Base-by-base conservation (phyloP, 2,888 invertebrate species). In the Nomada goodeniana region DNA sequence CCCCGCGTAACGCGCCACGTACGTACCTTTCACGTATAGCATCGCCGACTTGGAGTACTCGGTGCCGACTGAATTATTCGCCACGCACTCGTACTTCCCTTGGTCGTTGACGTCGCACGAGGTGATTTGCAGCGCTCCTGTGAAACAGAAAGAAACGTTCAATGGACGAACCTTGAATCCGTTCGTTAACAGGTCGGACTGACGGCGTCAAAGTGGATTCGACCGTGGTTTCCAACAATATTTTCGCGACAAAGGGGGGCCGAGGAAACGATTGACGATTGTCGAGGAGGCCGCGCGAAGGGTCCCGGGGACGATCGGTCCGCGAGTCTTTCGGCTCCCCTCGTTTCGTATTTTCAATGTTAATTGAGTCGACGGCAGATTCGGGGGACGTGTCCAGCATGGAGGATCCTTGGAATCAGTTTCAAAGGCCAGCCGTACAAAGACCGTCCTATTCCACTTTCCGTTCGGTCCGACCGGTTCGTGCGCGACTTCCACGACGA, bases 41-140 rank as follows among this genome's bases (percentile, higher is more conserved):
- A 96, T 96, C 36, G 98, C 98, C 52, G 97, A 96, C 92, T 97
- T 98, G 0, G 99, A 98, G 94, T 98, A 98, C 93, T 98, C 98
- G 0, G 98, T 98, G 75, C 99, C 99, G 78, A 98, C 96, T 4
- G 97, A 95, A 94, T 99, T 99, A 93, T 98, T 98, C 0, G 98
- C 98, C 61, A 98, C 98, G 94, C 99, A 99, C 94, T 99, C 99
- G 94, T 98, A 99, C 94, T 98, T 98, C 71, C 98, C 99, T 93
- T 98, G 97, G 94, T 99, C 99, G 89, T 97, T 97, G 92, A 98
- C 97, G 90, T 97, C 97, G 89, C 98, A 98, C 93, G 97, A 97
- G 89, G 96, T 96, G 90, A 99, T 98, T 95, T 98, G 98, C 87
- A 99, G 95, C 70, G 97, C 96, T 91, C 98, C 98, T 98, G 95